Evolutionary conservation across 2,113 vertebrate species (phyloP), one percentile per base, ranked within the genome.

Genomic region (Crocuta crocuta): DNA sequence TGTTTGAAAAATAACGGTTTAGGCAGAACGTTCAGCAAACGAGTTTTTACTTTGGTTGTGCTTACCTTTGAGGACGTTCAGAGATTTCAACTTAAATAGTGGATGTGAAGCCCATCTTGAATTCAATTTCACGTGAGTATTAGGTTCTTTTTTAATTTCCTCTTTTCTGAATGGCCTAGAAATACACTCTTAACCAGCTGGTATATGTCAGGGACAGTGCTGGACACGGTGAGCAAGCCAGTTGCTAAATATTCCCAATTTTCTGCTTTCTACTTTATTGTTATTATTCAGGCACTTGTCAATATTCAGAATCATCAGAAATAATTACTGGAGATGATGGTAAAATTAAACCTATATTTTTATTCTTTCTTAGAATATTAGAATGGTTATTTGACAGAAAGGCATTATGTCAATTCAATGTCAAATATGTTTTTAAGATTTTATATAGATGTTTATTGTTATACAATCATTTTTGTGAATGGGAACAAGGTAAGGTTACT

Each of bases 61-160:
- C 45, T 93, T 89, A 85, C 53, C 12, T 82, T 84, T 93, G 73
- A 96, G 83, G 61, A 68, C 74, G 61, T 63, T 96, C 73, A 61
- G 45, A 94, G 79, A 86, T 89, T 84, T 74, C 53, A 81, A 15
- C 81, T 80, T 95, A 85, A 78, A 21, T 21, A 48, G 68, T 80
- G 7, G 16, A 58, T 23, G 5, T 66, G 84, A 92, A 83, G 50
- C 48, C 48, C 78, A 50, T 65, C n/a, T 35, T 84, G 68, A 97
- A 68, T 86, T 96, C 63, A 95, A 26, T 95, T 97, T 68, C 43
- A 43, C 53, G 74, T 82, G 28, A 79, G 45, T 79, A 28, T 95
- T 92, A 50, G 24, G 19, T 68, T 95, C 74, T 55, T 89, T 89
- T 86, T 78, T 28, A 39, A 92, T 96, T 89, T 93, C 83, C 68